These are phyloP conservation scores for Ia io DNA, from an alignment of 2,113 vertebrate species.

Conservation along the genomic window DNA sequence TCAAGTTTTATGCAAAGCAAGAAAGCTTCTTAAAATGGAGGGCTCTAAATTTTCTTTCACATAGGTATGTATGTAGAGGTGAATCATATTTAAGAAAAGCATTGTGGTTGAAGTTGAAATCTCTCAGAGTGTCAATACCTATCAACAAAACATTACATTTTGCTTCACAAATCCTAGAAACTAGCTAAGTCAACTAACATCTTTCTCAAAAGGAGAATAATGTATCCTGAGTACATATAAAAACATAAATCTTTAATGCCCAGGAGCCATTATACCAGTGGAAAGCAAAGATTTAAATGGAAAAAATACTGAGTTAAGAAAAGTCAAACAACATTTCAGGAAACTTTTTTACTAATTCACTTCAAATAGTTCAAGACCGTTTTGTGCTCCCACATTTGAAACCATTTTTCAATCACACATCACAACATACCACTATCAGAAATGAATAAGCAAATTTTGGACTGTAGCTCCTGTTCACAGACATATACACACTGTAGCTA, in stretches of 20 bases:
- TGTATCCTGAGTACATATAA: background rate
- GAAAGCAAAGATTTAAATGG: background rate
- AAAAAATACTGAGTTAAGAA: background rate
- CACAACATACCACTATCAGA: background rate
- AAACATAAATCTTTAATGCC: background rate
- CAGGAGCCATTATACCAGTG: background rate
- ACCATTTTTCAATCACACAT: background rate
- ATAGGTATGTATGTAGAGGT: slow-evolving; percentile 66
- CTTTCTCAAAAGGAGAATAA: background rate
- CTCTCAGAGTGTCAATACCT: background rate
- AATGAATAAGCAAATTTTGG: background rate
- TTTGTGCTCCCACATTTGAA: slow-evolving; percentile 29
- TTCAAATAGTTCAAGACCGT: background rate
- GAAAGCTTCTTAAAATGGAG: slow-evolving; percentile 82
- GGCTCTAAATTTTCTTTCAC: slow-evolving; percentile 88
- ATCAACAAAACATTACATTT: background rate
- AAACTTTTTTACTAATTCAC: background rate
- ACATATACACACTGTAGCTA: background rate
- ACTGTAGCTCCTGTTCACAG: background rate
- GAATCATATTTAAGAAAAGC: slow-evolving; percentile 52
- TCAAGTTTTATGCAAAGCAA: slow-evolving; percentile 83
- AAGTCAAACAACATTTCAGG: slow-evolving; percentile 22
- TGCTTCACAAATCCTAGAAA: background rate
- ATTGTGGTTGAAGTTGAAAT: background rate
- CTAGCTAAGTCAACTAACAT: background rate